phyloP scores from a whole-genome alignment of 1,140 invertebrate species.

The Drosophila trapezifrons region DNA sequence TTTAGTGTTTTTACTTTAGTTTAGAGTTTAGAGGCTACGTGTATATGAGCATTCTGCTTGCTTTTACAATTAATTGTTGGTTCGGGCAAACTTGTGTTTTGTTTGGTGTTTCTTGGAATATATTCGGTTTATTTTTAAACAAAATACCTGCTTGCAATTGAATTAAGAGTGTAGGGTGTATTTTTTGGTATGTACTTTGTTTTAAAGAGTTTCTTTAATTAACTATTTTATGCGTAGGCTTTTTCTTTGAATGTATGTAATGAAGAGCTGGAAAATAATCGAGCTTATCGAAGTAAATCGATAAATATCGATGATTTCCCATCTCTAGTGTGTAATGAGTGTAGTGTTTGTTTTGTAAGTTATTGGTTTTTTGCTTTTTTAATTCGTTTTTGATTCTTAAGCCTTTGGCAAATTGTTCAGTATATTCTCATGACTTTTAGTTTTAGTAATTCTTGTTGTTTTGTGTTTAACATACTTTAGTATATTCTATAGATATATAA shows the following conservation, averaged over 20 bases:
- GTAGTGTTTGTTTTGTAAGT: constrained; percentile 36
- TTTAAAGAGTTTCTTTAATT: constrained; percentile 57
- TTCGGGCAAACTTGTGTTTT: constrained; percentile 34
- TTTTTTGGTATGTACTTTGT: constrained; percentile 73
- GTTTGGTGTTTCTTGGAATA: constrained; percentile 53
- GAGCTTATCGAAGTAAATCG: not conserved
- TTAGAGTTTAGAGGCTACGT: constrained; percentile 56
- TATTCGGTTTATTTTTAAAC: constrained; percentile 57
- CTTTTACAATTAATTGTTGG: constrained; percentile 44
- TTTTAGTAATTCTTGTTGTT: constrained; percentile 57
- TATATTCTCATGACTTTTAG: constrained; percentile 76
- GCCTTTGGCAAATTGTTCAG: constrained; percentile 82
- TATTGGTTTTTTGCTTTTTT: constrained; percentile 41
- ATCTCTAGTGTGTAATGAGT: constrained; percentile 14
- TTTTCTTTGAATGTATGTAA: constrained; percentile 38
- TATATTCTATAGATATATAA: constrained; percentile 52
- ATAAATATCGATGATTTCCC: not conserved
- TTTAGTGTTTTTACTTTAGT: constrained; percentile 49
- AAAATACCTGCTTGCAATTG: constrained; percentile 73
- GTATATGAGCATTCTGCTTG: constrained; percentile 65
- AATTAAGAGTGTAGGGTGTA: constrained; percentile 16
- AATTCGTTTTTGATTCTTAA: constrained; percentile 69
- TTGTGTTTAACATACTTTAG: constrained; percentile 67
- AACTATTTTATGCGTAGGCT: constrained; percentile 64
- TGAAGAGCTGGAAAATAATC: not conserved